Conservation (phyloP, 1,140 invertebrate species). For the Bombus soroeensis region DNA sequence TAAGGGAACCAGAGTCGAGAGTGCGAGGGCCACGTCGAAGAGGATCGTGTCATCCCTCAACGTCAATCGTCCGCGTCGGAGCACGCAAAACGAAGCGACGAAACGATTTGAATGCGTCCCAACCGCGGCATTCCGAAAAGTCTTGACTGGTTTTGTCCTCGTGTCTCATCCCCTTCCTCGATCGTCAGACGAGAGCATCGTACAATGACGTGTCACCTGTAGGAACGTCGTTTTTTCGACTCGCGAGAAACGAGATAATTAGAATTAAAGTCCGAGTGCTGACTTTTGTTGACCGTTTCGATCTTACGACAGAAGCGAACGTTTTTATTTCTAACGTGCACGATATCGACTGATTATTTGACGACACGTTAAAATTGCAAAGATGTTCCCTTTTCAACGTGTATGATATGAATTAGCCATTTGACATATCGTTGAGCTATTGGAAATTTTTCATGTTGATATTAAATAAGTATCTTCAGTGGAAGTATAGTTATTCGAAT, state of each 20-base stretch:
- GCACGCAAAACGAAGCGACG: constrained; percentile 68
- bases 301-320: too few species aligned
- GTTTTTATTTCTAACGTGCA: too few species aligned
- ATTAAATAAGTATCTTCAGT: too few species aligned
- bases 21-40: constrained; percentile 23
- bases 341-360: too few species aligned
- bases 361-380: too few species aligned
- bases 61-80: constrained; percentile 57
- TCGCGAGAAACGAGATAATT: constrained; percentile 57
- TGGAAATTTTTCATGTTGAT: too few species aligned
- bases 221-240: constrained; percentile 25
- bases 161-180: neutral
- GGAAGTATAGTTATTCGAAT: too few species aligned
- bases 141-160: constrained; percentile 34
- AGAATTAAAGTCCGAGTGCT: neutral
- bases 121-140: constrained; percentile 59
- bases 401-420: too few species aligned
- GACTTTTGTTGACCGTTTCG: too few species aligned
- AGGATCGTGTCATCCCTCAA: constrained; percentile 67
- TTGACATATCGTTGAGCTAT: too few species aligned
- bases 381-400: too few species aligned
- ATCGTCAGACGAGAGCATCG: neutral
- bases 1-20: constrained; percentile 58
- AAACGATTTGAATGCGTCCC: constrained; percentile 67
- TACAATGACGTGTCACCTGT: constrained; percentile 24